Percentiles rank a stretch among this genome's conserved stretches.
Evolutionary conservation across 2,888 invertebrate species (phyloP).

Genomic region (Zaprionus bogoriensis): DNA sequence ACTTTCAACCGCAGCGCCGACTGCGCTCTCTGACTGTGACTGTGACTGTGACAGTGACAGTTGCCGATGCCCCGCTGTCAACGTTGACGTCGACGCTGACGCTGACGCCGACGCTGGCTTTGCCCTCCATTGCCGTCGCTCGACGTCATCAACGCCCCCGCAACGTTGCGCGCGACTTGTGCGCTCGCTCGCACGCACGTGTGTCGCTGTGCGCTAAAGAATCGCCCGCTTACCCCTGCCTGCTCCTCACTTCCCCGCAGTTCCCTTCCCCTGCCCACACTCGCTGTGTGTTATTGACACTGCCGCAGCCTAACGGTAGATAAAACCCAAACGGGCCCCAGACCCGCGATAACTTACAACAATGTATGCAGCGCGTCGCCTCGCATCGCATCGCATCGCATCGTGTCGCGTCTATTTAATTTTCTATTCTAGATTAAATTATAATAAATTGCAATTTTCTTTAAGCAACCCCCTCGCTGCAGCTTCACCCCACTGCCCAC

Average conservation of each 20-base stretch:
- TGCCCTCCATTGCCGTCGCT: conserved; percentile 65
- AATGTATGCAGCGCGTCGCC: conserved; percentile 71
- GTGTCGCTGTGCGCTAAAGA: too few species aligned
- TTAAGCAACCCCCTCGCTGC: not conserved
- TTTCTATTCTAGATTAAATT: conserved; percentile 77
- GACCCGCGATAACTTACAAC: conserved; percentile 54
- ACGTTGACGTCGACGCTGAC: conserved; percentile 1
- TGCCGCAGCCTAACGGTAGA: conserved; percentile 69
- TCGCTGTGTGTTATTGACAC: conserved; percentile 69
- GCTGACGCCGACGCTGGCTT: conserved; percentile 29
- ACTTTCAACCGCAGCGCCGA: conserved; percentile 33
- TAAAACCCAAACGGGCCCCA: conserved; percentile 62
- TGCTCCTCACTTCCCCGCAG: not conserved
- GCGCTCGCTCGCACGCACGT: conserved; percentile 19
- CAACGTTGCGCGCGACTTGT: conserved; percentile 13
- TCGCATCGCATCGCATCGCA: conserved; percentile 4
- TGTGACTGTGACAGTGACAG: conserved; percentile 62
- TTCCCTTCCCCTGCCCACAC: conserved; percentile 24
- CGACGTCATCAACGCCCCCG: conserved; percentile 52
- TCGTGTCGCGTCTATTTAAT: conserved; percentile 62
- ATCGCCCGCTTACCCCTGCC: too few species aligned
- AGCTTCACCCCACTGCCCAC: not conserved
- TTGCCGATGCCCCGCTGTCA: conserved; percentile 28
- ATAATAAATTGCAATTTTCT: conserved; percentile 73
- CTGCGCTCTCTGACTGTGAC: conserved; percentile 9